These are phyloP conservation scores for Asarcornis scutulata DNA, from an alignment of 2,113 vertebrate species.

Conservation along the genomic window DNA sequence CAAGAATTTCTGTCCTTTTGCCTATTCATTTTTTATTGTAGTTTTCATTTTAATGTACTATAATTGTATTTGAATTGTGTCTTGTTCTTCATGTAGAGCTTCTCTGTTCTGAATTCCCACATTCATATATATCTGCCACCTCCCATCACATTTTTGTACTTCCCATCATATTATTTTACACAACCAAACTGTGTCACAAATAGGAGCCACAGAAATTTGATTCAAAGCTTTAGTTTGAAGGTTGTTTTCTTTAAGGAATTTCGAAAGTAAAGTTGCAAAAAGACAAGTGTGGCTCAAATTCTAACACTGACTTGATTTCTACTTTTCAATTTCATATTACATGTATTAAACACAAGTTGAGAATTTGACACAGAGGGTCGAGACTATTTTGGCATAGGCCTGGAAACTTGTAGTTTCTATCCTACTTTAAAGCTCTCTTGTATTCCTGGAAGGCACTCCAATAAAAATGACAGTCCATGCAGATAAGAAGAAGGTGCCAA, in stretches of 20 bases:
- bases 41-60: not conserved
- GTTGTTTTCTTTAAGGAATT: not conserved
- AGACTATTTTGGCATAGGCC: not conserved
- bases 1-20: not conserved
- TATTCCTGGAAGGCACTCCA: not conserved
- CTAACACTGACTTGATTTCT: not conserved
- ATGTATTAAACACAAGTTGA: not conserved
- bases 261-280: not conserved
- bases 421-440: not conserved
- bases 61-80: not conserved
- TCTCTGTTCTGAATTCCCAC: not conserved
- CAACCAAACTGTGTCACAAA: not conserved
- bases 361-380: not conserved
- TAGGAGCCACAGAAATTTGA: not conserved
- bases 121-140: not conserved
- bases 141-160: not conserved
- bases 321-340: not conserved
- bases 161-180: not conserved
- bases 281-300: accelerated
- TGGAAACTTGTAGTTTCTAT: not conserved
- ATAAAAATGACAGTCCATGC: not conserved
- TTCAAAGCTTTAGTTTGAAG: not conserved
- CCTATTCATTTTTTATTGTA: not conserved
- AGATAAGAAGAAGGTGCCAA: not conserved
- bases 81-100: not conserved